These are phyloP conservation scores for Margaritifera margaritifera DNA, from an alignment of 2,888 invertebrate genomes.

Conservation along the genomic window DNA sequence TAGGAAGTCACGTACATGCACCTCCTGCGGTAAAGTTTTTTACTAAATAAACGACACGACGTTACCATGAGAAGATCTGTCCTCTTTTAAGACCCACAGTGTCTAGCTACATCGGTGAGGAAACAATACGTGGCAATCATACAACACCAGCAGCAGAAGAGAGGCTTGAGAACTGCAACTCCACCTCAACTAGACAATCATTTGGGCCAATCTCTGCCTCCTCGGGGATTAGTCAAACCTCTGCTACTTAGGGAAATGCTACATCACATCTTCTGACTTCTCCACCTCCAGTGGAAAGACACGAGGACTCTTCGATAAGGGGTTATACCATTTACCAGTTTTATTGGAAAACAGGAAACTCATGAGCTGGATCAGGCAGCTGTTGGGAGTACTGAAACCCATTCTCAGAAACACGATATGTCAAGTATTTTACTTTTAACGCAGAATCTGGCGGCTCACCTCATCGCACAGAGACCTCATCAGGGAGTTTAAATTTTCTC, in stretches of 20 bases:
- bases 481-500: no score
- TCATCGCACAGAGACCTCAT: no score
- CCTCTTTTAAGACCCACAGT: slow-evolving; percentile 61
- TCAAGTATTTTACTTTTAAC: slow-evolving; percentile 31
- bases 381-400: slow-evolving; percentile 18
- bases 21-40: slow-evolving; percentile 65
- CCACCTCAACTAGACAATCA: slow-evolving; percentile 17
- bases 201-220: slow-evolving; percentile 24
- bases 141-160: slow-evolving; percentile 19
- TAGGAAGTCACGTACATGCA: slow-evolving; percentile 64
- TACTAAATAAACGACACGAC: slow-evolving; percentile 65
- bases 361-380: slow-evolving; percentile 36
- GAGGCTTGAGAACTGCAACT: slow-evolving; percentile 35
- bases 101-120: slow-evolving; percentile 52
- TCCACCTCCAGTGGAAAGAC: slow-evolving; percentile 27
- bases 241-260: slow-evolving; percentile 42
- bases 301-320: slow-evolving; percentile 28
- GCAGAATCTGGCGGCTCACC: slow-evolving; percentile 31
- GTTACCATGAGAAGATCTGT: slow-evolving; percentile 66
- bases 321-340: slow-evolving; percentile 47
- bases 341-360: slow-evolving; percentile 52
- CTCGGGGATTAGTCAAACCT: slow-evolving; percentile 40
- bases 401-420: slow-evolving; percentile 28
- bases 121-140: slow-evolving; percentile 17
- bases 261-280: slow-evolving; percentile 44